Percentiles rank a stretch among this genome's conserved stretches.
Conservation (phyloP, 2,113 vertebrate genomes). For the Egretta garzetta region DNA sequence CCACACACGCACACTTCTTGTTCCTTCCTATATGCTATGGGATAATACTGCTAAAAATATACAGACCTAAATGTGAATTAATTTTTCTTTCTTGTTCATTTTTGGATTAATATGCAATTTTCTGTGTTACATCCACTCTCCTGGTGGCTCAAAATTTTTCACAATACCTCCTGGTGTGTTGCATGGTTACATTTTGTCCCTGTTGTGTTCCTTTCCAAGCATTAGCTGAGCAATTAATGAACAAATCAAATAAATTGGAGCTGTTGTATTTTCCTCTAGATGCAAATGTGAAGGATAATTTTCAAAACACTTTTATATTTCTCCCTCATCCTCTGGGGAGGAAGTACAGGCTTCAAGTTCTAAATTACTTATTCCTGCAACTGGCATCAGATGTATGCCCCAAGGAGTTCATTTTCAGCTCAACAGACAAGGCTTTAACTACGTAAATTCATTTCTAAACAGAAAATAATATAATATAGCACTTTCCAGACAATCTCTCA, state of each 20-base stretch:
- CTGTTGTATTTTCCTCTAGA: conserved; percentile 41
- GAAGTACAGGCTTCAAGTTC: conserved; percentile 61
- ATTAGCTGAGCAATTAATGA: conserved; percentile 72
- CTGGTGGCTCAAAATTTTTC: conserved; percentile 15
- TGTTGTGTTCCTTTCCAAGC: conserved; percentile 47
- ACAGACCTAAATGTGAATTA: background rate
- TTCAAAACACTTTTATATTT: conserved; percentile 56
- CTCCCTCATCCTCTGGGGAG: conserved; percentile 18
- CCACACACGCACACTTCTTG: background rate
- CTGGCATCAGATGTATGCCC: conserved; percentile 63
- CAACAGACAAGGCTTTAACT: conserved; percentile 53
- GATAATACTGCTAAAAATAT: background rate
- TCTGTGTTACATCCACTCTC: background rate
- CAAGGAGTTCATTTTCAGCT: conserved; percentile 59
- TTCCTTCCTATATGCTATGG: background rate
- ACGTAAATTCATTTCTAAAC: conserved; percentile 56
- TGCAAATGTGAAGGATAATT: conserved; percentile 50
- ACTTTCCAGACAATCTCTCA: background rate
- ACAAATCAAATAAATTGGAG: conserved; percentile 62
- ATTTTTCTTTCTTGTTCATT: conserved; percentile 30
- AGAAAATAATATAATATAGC: conserved; percentile 55
- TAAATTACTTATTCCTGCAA: conserved; percentile 66
- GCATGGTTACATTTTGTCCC: conserved; percentile 33
- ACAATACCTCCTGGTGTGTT: conserved; percentile 2
- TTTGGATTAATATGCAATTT: conserved; percentile 25